These are phyloP conservation scores for Dermolepida albohirtum DNA, from an alignment of 2,888 invertebrate genomes.

Conservation along the genomic window DNA sequence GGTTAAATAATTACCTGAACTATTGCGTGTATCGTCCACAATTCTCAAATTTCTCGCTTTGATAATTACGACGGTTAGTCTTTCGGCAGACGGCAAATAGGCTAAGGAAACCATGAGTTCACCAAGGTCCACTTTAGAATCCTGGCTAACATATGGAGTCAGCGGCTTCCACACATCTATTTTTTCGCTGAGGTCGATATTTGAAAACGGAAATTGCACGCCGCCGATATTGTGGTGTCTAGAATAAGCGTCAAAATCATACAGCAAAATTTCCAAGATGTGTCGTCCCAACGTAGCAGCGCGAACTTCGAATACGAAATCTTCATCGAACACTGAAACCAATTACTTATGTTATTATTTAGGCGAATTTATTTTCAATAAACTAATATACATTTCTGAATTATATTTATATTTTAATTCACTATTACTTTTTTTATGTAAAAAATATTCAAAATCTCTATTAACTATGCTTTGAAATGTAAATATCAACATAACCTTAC, in stretches of 20 bases:
- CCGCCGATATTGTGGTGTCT: slow-evolving; percentile 75
- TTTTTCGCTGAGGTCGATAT: slow-evolving; percentile 70
- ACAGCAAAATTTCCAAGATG: slow-evolving; percentile 72
- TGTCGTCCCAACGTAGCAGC: slow-evolving; percentile 67
- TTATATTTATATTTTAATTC: no score
- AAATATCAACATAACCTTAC: no score
- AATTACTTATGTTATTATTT: background rate
- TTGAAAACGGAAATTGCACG: slow-evolving; percentile 68
- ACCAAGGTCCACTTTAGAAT: slow-evolving; percentile 66
- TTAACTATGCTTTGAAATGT: no score
- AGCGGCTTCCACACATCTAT: slow-evolving; percentile 71
- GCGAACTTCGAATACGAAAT: slow-evolving; percentile 75
- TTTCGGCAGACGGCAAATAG: slow-evolving; percentile 69
- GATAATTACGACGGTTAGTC: slow-evolving; percentile 71
- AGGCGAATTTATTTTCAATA: no score
- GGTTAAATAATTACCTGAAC: slow-evolving; percentile 61
- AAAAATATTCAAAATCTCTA: no score
- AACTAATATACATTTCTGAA: no score
- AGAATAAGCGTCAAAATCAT: slow-evolving; percentile 75
- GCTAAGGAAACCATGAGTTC: slow-evolving; percentile 70
- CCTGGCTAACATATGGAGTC: slow-evolving; percentile 67
- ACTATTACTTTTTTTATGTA: no score
- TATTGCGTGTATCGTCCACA: slow-evolving; percentile 64
- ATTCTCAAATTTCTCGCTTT: slow-evolving; percentile 68
- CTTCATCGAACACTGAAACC: slow-evolving; percentile 73